Evolutionary conservation across 2,888 invertebrate species (phyloP).

Genomic region (Leptopilina myrica): DNA sequence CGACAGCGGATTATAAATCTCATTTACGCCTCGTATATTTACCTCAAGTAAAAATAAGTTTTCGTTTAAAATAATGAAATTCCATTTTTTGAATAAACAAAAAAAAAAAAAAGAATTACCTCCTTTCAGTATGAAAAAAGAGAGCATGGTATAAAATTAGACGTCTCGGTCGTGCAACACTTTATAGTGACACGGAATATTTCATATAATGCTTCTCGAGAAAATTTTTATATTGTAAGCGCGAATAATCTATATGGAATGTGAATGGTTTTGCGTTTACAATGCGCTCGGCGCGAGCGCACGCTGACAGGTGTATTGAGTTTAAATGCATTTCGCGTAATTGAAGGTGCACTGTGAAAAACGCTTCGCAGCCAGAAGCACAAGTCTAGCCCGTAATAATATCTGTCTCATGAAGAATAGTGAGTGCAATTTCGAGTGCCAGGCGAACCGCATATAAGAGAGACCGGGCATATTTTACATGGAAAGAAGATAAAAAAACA

Average conservation of each 20-base stretch:
- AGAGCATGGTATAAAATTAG: constrained; percentile 47
- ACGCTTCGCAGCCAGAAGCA: constrained; percentile 53
- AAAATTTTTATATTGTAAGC: constrained; percentile 12
- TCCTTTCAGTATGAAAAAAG: constrained; percentile 42
- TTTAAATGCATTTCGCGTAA: constrained; percentile 70
- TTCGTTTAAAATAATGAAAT: constrained; percentile 46
- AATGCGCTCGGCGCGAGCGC: constrained; percentile 27
- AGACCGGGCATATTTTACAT: neutral
- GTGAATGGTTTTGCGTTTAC: constrained; percentile 51
- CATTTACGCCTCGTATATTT: neutral
- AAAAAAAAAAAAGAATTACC: no score
- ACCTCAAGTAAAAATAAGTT: constrained; percentile 1
- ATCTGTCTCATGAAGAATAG: constrained; percentile 71
- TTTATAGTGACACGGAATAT: constrained; percentile 55
- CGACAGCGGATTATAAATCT: constrained; percentile 1
- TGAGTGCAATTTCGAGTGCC: constrained; percentile 69
- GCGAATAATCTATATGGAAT: constrained; percentile 40
- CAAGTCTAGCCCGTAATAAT: constrained; percentile 62
- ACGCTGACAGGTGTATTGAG: constrained; percentile 60
- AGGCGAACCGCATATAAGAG: constrained; percentile 39
- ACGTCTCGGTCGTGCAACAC: constrained; percentile 42
- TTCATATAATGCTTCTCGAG: constrained; percentile 42
- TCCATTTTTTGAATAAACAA: constrained; percentile 8
- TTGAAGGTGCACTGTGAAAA: constrained; percentile 65
- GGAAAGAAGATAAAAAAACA: constrained; percentile 52